A percentile compares a stretch with the other conserved stretches of the same genome.
Conservation (phyloP, 2,888 invertebrate genomes). For the Erebia aethiops region DNA sequence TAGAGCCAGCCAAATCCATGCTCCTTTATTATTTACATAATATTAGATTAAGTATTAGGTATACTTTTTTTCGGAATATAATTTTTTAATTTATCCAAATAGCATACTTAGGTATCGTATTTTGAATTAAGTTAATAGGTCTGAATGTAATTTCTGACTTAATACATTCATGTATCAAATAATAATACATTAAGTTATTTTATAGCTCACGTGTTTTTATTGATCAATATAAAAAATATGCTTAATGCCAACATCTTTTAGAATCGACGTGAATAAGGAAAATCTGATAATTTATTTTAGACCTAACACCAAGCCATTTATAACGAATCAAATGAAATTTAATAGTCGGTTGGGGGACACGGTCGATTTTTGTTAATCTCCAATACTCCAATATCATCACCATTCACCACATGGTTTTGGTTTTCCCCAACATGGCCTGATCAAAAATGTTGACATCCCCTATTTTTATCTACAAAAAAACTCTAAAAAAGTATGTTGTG, state of each 20-base stretch:
- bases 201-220: slow-evolving; percentile 15
- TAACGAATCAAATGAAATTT: slow-evolving; percentile 27
- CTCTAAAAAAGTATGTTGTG: not conserved
- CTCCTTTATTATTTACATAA: too few species aligned
- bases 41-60: too few species aligned
- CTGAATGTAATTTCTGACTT: not conserved
- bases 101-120: not conserved
- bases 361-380: slow-evolving; percentile 1
- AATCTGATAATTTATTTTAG: slow-evolving; percentile 12
- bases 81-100: not conserved
- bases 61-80: too few species aligned
- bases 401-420: not conserved
- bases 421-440: not conserved
- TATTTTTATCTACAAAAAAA: not conserved
- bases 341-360: slow-evolving; percentile 7
- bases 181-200: slow-evolving; percentile 2
- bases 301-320: slow-evolving; percentile 20
- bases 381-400: not conserved
- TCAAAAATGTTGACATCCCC: not conserved
- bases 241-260: slow-evolving; percentile 12
- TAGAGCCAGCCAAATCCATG: too few species aligned
- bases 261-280: slow-evolving; percentile 24
- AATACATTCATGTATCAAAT: slow-evolving; percentile 7
- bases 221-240: not conserved
- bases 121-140: slow-evolving; percentile 5